phyloP scores from a whole-genome alignment of 2,888 invertebrate species.

The Leptinotarsa haldemani region DNA sequence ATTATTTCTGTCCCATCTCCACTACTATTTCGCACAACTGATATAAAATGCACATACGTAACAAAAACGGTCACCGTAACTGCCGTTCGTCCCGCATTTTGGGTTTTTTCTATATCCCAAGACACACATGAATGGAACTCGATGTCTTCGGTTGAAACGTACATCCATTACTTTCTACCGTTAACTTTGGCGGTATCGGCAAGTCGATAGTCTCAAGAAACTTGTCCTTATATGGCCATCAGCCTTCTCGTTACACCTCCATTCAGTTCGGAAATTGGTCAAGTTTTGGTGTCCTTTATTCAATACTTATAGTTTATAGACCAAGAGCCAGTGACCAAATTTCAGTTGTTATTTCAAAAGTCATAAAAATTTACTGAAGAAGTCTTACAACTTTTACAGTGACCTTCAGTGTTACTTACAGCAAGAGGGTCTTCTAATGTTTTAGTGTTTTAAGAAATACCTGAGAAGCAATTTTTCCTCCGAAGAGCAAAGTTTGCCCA shows the following conservation, averaged over 20 bases:
- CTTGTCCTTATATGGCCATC: conserved; percentile 40
- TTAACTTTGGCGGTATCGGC: conserved; percentile 26
- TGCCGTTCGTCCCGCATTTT: not conserved
- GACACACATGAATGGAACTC: conserved; percentile 37
- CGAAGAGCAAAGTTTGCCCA: too few relatives aligned
- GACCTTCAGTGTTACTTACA: too few relatives aligned
- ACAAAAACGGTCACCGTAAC: conserved; percentile 11
- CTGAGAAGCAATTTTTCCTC: too few relatives aligned
- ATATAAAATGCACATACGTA: not conserved
- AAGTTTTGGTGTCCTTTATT: conserved; percentile 2
- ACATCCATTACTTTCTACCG: conserved; percentile 43
- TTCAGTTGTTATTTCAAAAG: too few relatives aligned
- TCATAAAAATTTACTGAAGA: too few relatives aligned
- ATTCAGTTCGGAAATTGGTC: conserved; percentile 4
- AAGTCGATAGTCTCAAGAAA: conserved; percentile 9
- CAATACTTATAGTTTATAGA: too few relatives aligned
- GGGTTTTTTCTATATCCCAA: conserved; percentile 22
- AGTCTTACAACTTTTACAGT: too few relatives aligned
- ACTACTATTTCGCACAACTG: not conserved
- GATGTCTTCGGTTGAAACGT: conserved; percentile 49
- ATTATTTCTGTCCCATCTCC: not conserved
- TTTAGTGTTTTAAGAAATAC: too few relatives aligned
- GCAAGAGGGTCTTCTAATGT: too few relatives aligned
- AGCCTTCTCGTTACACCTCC: conserved; percentile 27
- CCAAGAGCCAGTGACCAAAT: too few relatives aligned